Percentiles rank a stretch among this genome's conserved stretches.
phyloP scores from a whole-genome alignment of 2,797 vertebrate species.

The Chiloscyllium punctatum region DNA sequence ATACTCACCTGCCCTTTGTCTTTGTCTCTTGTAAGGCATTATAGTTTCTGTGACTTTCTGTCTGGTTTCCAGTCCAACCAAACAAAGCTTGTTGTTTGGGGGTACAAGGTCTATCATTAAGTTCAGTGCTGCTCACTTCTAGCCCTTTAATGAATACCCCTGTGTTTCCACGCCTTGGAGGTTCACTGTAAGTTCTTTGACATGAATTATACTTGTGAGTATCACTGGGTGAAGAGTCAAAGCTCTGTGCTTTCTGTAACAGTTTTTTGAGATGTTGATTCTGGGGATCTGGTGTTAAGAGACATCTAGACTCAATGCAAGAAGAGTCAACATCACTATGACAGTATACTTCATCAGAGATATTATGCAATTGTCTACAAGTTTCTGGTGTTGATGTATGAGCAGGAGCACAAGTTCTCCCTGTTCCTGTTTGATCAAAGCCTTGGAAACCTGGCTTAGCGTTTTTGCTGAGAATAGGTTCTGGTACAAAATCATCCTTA shows the following conservation, averaged over 20 bases:
- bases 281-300: slow-evolving; percentile 40
- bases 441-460: slow-evolving; percentile 37
- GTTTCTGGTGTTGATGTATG: slow-evolving; percentile 46
- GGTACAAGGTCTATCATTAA: slow-evolving; percentile 52
- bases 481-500: slow-evolving; percentile 33
- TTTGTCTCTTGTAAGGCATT: slow-evolving; percentile 47
- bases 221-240: slow-evolving; percentile 66
- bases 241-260: slow-evolving; percentile 80
- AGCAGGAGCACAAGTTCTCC: slow-evolving; percentile 13
- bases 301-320: slow-evolving; percentile 42
- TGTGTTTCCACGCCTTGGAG: slow-evolving; percentile 61
- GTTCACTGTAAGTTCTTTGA: slow-evolving; percentile 61
- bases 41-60: slow-evolving; percentile 46
- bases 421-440: slow-evolving; percentile 43
- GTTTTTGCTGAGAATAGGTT: slow-evolving; percentile 38
- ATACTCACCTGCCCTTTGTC: slow-evolving; percentile 69
- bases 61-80: slow-evolving; percentile 49
- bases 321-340: slow-evolving; percentile 44
- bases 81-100: slow-evolving; percentile 49
- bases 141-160: slow-evolving; percentile 73
- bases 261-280: slow-evolving; percentile 52
- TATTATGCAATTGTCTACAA: slow-evolving; percentile 51
- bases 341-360: slow-evolving; percentile 49
- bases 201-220: slow-evolving; percentile 51
- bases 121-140: slow-evolving; percentile 72